Evolutionary conservation across 2,888 invertebrate species (phyloP).

Genomic region (Harpagoxenus sublaevis): DNA sequence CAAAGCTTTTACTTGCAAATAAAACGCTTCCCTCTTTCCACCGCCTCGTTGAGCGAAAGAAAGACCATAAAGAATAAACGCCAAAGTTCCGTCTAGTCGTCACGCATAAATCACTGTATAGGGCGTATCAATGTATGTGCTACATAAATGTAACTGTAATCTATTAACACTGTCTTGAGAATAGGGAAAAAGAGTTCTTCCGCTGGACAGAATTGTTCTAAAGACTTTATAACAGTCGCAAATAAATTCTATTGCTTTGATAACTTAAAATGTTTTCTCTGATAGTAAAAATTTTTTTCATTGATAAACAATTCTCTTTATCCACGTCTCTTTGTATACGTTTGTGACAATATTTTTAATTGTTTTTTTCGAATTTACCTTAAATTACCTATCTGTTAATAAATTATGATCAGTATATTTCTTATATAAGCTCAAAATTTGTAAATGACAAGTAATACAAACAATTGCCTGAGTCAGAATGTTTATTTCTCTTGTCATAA

Average conservation of each 20-base stretch:
- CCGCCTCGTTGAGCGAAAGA: too few relatives aligned
- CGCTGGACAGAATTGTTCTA: not conserved
- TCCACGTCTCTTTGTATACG: not conserved
- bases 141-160: not conserved
- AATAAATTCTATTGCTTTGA: not conserved
- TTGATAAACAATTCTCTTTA: not conserved
- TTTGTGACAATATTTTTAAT: not conserved
- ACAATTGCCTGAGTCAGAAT: not conserved
- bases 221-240: not conserved
- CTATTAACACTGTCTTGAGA: not conserved
- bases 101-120: not conserved
- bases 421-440: not conserved
- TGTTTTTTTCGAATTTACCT: not conserved
- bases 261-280: not conserved
- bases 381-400: not conserved
- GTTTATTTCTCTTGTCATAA: not conserved
- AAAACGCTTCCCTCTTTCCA: too few relatives aligned
- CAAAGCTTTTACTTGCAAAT: too few relatives aligned
- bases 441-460: not conserved
- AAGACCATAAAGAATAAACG: not conserved
- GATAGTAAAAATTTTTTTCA: not conserved
- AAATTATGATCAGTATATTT: not conserved
- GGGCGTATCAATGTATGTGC: not conserved
- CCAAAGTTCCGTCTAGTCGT: not conserved
- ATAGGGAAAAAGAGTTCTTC: too few relatives aligned